These are phyloP conservation scores for Indicator indicator DNA, from an alignment of 2,113 vertebrate species.

Conservation along the genomic window DNA sequence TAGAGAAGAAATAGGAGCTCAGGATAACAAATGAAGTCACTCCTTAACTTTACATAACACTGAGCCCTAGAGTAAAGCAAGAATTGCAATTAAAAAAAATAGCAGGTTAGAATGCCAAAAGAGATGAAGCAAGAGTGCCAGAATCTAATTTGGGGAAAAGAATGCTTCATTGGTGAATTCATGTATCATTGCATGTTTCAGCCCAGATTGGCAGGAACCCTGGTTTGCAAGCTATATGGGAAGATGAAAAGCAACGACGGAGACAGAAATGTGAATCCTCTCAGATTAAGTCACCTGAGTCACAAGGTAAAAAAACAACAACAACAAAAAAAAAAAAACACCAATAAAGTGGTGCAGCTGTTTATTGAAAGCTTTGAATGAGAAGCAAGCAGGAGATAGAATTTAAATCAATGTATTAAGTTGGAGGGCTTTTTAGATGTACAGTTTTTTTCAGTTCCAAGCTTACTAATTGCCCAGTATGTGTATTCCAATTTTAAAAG, in stretches of 20 bases:
- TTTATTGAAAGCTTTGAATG: neutral
- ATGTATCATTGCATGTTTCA: conserved; percentile 70
- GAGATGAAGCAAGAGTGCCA: neutral
- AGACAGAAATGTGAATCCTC: conserved; percentile 88
- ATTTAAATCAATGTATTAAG: neutral
- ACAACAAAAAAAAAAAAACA: too few species aligned
- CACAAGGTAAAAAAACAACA: conserved; percentile 84
- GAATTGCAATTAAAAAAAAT: neutral
- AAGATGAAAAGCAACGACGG: conserved; percentile 95
- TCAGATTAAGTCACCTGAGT: conserved; percentile 86
- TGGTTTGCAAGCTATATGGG: conserved; percentile 96
- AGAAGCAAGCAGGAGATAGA: neutral
- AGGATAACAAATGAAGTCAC: neutral
- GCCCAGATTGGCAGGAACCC: conserved; percentile 95
- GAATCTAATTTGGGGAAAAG: neutral
- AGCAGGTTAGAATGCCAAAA: neutral
- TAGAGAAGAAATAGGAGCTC: neutral
- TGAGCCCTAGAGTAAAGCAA: neutral
- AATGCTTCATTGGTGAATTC: conserved; percentile 11
- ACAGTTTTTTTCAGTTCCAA: neutral
- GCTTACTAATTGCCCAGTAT: neutral
- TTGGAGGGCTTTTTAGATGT: neutral
- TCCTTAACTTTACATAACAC: neutral
- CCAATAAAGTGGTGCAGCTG: neutral
- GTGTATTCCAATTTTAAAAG: neutral